phyloP scores from a whole-genome alignment of 2,113 vertebrate species.

The Pavo muticus region DNA sequence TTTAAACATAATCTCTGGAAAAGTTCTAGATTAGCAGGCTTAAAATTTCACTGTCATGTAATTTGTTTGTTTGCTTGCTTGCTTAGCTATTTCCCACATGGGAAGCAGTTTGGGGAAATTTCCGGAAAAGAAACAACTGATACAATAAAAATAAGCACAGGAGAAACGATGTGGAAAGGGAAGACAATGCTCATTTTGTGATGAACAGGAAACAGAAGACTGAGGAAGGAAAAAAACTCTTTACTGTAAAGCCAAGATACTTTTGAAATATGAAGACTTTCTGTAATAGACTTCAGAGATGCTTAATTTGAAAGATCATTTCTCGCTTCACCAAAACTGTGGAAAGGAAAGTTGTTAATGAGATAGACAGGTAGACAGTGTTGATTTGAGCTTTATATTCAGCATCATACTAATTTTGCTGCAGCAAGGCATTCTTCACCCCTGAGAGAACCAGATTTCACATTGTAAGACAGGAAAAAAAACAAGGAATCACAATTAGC shows the following conservation, averaged over 20 bases:
- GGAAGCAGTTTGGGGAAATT: background rate
- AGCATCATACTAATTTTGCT: background rate
- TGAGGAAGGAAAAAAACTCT: background rate
- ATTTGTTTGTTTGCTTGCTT: background rate
- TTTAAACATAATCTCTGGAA: background rate
- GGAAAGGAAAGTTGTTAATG: background rate
- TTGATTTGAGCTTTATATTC: background rate
- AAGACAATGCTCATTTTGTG: background rate
- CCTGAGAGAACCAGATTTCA: background rate
- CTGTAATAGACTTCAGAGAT: background rate
- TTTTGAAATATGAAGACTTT: background rate
- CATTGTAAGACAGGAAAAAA: background rate
- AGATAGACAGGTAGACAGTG: background rate
- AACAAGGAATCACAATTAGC: background rate
- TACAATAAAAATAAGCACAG: background rate
- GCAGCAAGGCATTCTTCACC: background rate
- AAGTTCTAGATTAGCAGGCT: background rate
- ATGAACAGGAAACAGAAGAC: background rate
- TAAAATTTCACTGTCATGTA: background rate
- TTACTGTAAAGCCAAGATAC: background rate
- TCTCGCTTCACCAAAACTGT: background rate
- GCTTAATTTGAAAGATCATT: conserved; percentile 9
- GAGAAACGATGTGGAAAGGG: background rate
- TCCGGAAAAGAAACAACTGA: background rate
- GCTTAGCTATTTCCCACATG: background rate